Percentiles rank a stretch among this genome's conserved stretches.
Conservation (phyloP, 2,888 invertebrate genomes). For the Melitaea athalia region DNA sequence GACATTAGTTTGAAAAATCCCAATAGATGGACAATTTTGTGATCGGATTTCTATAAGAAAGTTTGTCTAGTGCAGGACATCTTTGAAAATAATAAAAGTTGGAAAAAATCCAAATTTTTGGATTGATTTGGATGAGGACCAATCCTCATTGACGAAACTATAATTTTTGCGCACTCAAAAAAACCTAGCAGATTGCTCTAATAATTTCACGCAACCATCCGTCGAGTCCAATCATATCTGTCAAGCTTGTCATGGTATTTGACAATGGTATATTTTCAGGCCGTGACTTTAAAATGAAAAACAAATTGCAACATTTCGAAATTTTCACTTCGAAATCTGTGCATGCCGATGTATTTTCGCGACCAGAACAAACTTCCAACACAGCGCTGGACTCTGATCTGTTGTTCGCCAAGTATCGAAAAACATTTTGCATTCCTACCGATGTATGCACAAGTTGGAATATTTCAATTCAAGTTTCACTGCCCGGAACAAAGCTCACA, state of each 20-base stretch:
- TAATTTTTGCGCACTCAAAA: no score
- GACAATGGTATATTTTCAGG: neutral
- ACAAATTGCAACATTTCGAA: neutral
- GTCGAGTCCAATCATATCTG: no score
- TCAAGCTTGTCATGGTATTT: neutral
- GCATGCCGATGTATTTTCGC: neutral
- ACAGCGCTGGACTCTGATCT: neutral
- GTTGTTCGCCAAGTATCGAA: conserved; percentile 9
- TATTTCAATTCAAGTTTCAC: conserved; percentile 4
- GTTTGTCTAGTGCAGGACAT: no score
- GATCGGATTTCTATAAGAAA: no score
- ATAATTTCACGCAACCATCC: no score
- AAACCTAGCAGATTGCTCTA: no score
- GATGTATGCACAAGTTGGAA: neutral
- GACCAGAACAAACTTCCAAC: conserved; percentile 4
- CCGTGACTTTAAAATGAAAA: neutral
- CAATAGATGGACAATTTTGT: no score
- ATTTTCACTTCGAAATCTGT: conserved; percentile 5
- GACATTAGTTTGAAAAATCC: no score
- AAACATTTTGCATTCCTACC: conserved; percentile 10
- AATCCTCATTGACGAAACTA: no score
- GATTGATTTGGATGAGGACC: no score
- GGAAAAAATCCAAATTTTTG: no score
- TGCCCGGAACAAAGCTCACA: neutral
- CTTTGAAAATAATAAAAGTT: no score